Base-by-base conservation (phyloP, 92 coral and sea anemone species). In the Epizoanthus illoricatus region DNA sequence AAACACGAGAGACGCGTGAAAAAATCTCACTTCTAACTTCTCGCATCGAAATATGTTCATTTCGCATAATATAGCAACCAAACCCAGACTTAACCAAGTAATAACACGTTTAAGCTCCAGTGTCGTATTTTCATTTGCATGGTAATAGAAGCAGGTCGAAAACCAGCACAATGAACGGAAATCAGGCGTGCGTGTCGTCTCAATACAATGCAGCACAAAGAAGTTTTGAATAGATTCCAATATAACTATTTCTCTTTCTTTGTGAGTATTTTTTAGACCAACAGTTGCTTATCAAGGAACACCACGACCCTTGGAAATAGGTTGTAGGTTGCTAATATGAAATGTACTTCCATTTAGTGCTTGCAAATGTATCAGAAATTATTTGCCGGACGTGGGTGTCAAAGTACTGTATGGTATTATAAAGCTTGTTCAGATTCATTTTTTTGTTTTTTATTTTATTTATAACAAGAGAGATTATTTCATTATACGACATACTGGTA, bases 181-280 rank as follows among this genome's bases (percentile, higher is more conserved):
- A 63, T 20, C 71, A 20, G 28, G 61, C 82, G 71, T 78, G 82
- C 82, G 71, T 78, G 82, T 62, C 82, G 71, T 36, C 13, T 7
- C 82, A 78, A 78, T 62, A 78, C 20, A 78, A 63, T 20, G 57
- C 19, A 58, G 57, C 49, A 75, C 82, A 76, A 62, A 73, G 68
- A 56, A 10, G 36, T 56, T 28, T 39, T 28, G 64, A 74, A 16
- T 40, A 43, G 24, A 58, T 41, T 69, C 65, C 45, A 76, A 76
- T 19, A 63, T 62, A 63, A 47, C 71, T 23, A 41, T 78, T 78
- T 78, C 71, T 42, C 71, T 78, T 63, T 63, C 61, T 78, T 63
- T 16, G 13, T 11, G 71, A 78, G 82, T 23, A 78, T 18, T 63
- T 41, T 64, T 62, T 58, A 43, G 36, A 5, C 55, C 11, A 61